phyloP scores from a whole-genome alignment of 1,140 invertebrate genomes.

The Camponotus floridanus region DNA sequence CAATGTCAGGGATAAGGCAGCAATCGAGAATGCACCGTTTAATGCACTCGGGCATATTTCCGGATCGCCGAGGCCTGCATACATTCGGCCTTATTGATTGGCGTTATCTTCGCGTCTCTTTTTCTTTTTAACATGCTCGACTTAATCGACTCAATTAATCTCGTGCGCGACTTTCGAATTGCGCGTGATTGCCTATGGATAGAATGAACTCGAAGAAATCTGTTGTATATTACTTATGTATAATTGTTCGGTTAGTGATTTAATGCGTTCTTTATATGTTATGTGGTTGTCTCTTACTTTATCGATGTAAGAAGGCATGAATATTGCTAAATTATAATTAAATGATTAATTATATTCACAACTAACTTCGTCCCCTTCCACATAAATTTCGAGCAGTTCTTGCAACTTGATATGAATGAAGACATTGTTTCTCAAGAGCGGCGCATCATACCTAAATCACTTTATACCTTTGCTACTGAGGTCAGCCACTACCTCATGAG shows the following conservation, averaged over 20 bases:
- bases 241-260: constrained; percentile 15
- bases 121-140: constrained; percentile 19
- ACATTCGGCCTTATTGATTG: constrained; percentile 39
- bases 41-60: constrained; percentile 31
- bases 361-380: not conserved
- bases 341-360: constrained; percentile 17
- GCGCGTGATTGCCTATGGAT: constrained; percentile 2
- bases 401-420: constrained; percentile 27
- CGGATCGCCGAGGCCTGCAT: not conserved
- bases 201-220: constrained; percentile 23
- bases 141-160: constrained; percentile 52
- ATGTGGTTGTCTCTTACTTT: not conserved
- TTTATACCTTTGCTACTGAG: constrained; percentile 58
- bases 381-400: not conserved
- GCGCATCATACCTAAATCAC: constrained; percentile 61
- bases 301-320: not conserved
- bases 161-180: constrained; percentile 23
- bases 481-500: constrained; percentile 53
- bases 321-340: constrained; percentile 3
- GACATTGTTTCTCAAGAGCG: constrained; percentile 22
- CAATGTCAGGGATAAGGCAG: not conserved
- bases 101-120: constrained; percentile 28
- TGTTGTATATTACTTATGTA: constrained; percentile 1
- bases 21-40: constrained; percentile 36
- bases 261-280: not conserved